Evolutionary conservation across 2,888 invertebrate species (phyloP).

Genomic region (Tetropium fuscum): DNA sequence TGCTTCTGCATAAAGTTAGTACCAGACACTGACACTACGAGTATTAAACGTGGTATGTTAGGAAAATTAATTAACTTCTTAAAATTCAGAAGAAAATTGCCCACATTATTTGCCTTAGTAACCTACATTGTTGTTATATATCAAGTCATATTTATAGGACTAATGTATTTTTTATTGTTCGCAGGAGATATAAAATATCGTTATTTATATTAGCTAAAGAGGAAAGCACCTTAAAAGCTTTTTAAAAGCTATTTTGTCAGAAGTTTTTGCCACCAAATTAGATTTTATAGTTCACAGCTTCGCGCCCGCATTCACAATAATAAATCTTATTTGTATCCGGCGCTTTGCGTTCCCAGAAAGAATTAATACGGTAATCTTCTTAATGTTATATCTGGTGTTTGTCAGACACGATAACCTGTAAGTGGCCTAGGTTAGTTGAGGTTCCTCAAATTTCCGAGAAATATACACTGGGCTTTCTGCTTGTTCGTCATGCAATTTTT

Average conservation of each 20-base stretch:
- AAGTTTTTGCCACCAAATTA: slow-evolving; percentile 3
- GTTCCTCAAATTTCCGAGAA: not conserved
- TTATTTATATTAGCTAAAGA: not conserved
- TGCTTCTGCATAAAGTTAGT: no score
- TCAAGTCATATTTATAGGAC: not conserved
- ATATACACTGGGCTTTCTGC: not conserved
- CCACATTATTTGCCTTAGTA: no score
- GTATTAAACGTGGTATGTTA: no score
- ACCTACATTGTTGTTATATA: not conserved
- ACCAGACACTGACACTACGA: no score
- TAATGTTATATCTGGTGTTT: not conserved
- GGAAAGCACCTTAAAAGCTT: slow-evolving; percentile 1
- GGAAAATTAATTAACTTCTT: no score
- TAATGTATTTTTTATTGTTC: slow-evolving; percentile 1
- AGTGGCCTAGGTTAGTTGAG: not conserved
- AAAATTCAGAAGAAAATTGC: no score
- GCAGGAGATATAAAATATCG: not conserved
- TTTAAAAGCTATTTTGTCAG: slow-evolving; percentile 3
- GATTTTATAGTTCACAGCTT: slow-evolving; percentile 14
- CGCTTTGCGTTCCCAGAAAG: not conserved
- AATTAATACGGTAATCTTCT: not conserved
- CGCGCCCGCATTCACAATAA: slow-evolving; percentile 6
- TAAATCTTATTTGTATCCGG: slow-evolving; percentile 5
- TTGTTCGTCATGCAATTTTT: no score
- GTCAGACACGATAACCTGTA: not conserved